Evolutionary conservation across 2,888 invertebrate species (phyloP).

Genomic region (Parthenolecanium corni): DNA sequence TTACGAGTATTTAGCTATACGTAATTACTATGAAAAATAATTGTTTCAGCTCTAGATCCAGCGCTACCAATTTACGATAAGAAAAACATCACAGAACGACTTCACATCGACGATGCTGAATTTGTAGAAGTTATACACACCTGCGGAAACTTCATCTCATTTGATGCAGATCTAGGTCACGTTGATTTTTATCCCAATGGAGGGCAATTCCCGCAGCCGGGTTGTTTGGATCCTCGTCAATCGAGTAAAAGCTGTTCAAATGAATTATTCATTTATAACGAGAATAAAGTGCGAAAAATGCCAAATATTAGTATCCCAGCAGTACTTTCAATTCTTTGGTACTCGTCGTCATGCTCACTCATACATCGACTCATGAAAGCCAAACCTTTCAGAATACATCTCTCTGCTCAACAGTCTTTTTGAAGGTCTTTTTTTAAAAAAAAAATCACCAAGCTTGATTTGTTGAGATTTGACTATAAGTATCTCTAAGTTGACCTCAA

Average conservation of each 20-base stretch:
- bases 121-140: constrained; percentile 20
- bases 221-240: constrained; percentile 1
- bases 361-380: no score
- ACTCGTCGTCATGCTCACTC: no score
- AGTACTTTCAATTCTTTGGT: not conserved
- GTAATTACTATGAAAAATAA: no score
- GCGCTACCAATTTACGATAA: constrained; percentile 10
- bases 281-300: not conserved
- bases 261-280: not conserved
- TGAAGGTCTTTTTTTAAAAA: no score
- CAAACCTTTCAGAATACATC: no score
- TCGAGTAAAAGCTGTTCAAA: not conserved
- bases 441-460: no score
- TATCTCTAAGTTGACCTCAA: no score
- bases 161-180: constrained; percentile 10
- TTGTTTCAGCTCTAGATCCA: constrained; percentile 15
- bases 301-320: not conserved
- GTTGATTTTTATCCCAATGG: constrained; percentile 20
- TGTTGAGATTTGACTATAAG: no score
- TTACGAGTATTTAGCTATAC: no score
- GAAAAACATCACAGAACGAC: constrained; percentile 1
- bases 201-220: constrained; percentile 8
- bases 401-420: no score
- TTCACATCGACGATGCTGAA: constrained; percentile 11
- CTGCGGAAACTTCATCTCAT: constrained; percentile 17